phyloP scores from a whole-genome alignment of 2,888 invertebrate species.

The Drosophila koepferae region DNA sequence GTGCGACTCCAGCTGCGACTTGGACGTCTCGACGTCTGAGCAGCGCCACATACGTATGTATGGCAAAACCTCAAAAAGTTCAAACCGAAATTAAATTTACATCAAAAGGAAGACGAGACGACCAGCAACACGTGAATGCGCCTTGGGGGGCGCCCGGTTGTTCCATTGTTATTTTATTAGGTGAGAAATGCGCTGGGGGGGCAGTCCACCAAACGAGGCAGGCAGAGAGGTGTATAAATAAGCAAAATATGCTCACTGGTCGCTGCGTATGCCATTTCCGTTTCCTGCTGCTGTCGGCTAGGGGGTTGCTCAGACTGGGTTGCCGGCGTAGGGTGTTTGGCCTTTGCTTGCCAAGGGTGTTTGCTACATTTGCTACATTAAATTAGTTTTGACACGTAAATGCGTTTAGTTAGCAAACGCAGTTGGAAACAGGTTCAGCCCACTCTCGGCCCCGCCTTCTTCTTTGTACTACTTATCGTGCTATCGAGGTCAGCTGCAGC shows the following conservation, averaged over 20 bases:
- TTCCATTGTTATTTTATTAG: slow-evolving; percentile 79
- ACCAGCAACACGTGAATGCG: slow-evolving; percentile 38
- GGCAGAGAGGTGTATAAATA: slow-evolving; percentile 50
- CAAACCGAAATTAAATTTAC: slow-evolving; percentile 80
- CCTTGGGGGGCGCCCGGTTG: slow-evolving; percentile 35
- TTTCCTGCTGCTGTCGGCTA: slow-evolving; percentile 52
- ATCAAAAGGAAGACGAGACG: slow-evolving; percentile 60
- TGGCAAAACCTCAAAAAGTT: slow-evolving; percentile 75
- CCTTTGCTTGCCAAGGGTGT: background rate
- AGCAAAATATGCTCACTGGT: slow-evolving; percentile 66
- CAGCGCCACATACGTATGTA: background rate
- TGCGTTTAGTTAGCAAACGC: slow-evolving; percentile 66
- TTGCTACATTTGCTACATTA: slow-evolving; percentile 54
- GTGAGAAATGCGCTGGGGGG: slow-evolving; percentile 68
- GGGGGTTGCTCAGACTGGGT: slow-evolving; percentile 19
- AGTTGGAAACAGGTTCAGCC: slow-evolving; percentile 1
- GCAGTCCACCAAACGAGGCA: background rate
- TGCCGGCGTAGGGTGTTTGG: background rate
- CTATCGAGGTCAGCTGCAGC: slow-evolving; percentile 8
- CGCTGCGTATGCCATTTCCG: slow-evolving; percentile 65
- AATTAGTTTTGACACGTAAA: slow-evolving; percentile 81
- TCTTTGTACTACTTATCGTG: background rate
- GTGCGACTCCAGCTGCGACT: slow-evolving; percentile 11
- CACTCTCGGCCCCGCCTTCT: background rate
- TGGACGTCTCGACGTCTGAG: background rate